Evolutionary conservation across 2,888 invertebrate genomes (phyloP).

Genomic region (Brenthis hecate): DNA sequence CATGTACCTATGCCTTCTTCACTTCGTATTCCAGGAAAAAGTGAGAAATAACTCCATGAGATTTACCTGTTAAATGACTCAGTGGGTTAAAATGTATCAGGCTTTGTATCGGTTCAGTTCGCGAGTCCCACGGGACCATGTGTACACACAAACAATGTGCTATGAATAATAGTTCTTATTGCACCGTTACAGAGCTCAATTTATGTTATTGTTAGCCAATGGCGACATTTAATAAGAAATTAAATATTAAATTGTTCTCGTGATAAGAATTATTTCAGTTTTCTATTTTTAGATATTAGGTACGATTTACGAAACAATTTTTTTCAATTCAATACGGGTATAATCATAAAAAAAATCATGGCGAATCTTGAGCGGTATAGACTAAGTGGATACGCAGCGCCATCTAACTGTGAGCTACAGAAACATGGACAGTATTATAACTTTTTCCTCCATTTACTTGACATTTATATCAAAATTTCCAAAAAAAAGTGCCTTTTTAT

Average conservation of each 20-base stretch:
- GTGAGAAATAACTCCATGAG: slow-evolving; percentile 16
- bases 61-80: slow-evolving; percentile 40
- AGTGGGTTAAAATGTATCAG: slow-evolving; percentile 40
- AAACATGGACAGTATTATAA: too few relatives aligned
- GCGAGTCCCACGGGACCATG: slow-evolving; percentile 36
- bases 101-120: slow-evolving; percentile 34
- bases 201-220: not conserved
- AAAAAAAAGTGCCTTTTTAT: too few relatives aligned
- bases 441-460: too few relatives aligned
- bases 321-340: too few relatives aligned
- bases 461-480: too few relatives aligned
- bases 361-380: too few relatives aligned
- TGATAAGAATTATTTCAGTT: too few relatives aligned
- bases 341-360: too few relatives aligned
- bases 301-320: too few relatives aligned
- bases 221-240: slow-evolving; percentile 10
- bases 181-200: slow-evolving; percentile 6
- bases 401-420: too few relatives aligned
- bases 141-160: slow-evolving; percentile 17
- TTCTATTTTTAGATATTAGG: too few relatives aligned
- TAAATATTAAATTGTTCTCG: not conserved
- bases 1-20: not conserved
- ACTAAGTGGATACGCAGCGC: too few relatives aligned
- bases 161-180: slow-evolving; percentile 8
- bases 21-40: slow-evolving; percentile 16